Evolutionary conservation across 2,797 vertebrate species (phyloP), one percentile per base, ranked within the genome.

Genomic region (Darevskia mixta): DNA sequence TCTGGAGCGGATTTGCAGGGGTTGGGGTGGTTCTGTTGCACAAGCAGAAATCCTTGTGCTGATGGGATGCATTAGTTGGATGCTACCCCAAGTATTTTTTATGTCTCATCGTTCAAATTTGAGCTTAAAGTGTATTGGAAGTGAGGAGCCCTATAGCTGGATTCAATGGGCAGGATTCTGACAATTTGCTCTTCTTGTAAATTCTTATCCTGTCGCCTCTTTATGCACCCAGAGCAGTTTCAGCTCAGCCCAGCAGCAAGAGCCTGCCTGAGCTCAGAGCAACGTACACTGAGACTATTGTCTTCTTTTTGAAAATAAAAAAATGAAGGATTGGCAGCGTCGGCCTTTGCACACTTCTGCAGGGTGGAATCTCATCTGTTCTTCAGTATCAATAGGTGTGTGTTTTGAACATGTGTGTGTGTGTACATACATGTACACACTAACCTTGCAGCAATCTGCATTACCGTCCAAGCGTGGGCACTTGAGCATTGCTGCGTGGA

Each of bases 291-390:
- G 73, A 61, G 58, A 66, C 32, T 64, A 7, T 64, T 41, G 67
- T 49, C 67, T 8, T 86, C 58, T 79, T 71, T 58, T 35, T 79
- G 6, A 72, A 32, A 72, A 72, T 58, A 32, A 38, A 75, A 75
- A 38, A 84, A 75, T 49, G 69, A 88, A 85, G 67, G 82, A 75
- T 89, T 66, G 2, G 41, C 29, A 81, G 10, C 25, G 35, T 89
- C 15, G 66, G 41, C 15, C 58, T 41, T 66, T 75, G 20, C 55
- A 38, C 17, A 43, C 35, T 55, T 66, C 49, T 8, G 10, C 43
- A 55, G 67, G 8, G 43, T 55, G 61, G 32, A 82, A 76, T 27
- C 17, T 3, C 25, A 69, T 7, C 72, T 79, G 81, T n/a, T 64
- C 35, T 49, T 27, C n/a, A 23, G 27, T 77, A 27, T 45, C 49